Conservation (phyloP, 1,140 invertebrate species). For the Drosophila pseudoananassae region DNA sequence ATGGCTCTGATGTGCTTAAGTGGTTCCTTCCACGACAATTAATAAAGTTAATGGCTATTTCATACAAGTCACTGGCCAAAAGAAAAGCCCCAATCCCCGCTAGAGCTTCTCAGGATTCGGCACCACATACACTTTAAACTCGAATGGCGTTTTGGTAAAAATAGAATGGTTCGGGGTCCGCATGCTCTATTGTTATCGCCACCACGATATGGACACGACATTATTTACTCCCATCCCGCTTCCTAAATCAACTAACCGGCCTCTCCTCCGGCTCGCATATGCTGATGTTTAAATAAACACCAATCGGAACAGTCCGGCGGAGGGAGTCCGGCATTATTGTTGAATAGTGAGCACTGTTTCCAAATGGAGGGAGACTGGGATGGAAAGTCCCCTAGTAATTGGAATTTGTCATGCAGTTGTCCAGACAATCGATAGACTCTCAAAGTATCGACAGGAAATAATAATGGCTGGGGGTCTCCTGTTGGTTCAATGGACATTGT, state of each 20-base stretch:
- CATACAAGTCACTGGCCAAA: conserved; percentile 56
- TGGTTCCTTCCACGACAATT: conserved; percentile 71
- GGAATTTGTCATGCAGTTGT: conserved; percentile 37
- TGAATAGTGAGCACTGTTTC: conserved; percentile 53
- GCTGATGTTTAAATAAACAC: conserved; percentile 75
- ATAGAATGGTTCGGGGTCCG: not conserved
- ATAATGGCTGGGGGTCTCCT: no score
- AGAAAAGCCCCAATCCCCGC: not conserved
- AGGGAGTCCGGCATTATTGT: conserved; percentile 43
- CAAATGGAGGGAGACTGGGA: conserved; percentile 13
- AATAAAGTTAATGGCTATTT: conserved; percentile 82
- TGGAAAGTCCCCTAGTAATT: conserved; percentile 18
- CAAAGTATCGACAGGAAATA: not conserved
- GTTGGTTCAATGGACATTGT: no score
- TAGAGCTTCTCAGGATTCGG: conserved; percentile 5
- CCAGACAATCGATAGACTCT: conserved; percentile 11
- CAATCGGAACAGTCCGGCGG: conserved; percentile 32
- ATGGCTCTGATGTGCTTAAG: conserved; percentile 56
- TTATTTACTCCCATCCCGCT: conserved; percentile 51
- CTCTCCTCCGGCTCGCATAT: conserved; percentile 56
- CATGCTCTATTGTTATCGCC: conserved; percentile 56
- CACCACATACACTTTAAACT: not conserved
- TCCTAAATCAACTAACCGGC: not conserved
- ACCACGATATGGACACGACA: conserved; percentile 73
- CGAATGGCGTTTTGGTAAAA: not conserved